phyloP scores from a whole-genome alignment of 2,888 invertebrate genomes.

The Cantharis lateralis region DNA sequence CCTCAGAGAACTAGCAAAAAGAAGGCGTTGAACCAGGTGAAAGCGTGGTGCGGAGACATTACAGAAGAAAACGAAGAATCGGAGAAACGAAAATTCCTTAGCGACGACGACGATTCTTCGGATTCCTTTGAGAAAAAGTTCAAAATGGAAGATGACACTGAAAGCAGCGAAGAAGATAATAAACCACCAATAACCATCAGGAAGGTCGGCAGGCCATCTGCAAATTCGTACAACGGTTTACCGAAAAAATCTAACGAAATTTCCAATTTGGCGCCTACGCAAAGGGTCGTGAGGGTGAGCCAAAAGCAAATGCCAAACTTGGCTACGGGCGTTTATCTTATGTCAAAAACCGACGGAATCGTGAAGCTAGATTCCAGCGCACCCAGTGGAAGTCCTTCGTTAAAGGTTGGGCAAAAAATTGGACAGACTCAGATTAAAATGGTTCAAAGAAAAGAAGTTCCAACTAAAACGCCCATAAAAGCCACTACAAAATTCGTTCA shows the following conservation, averaged over 20 bases:
- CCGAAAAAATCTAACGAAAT: slow-evolving; percentile 44
- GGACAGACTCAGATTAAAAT: slow-evolving; percentile 58
- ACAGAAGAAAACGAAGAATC: slow-evolving; percentile 57
- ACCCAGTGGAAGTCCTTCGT: slow-evolving; percentile 52
- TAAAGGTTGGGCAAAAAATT: slow-evolving; percentile 59
- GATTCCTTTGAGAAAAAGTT: slow-evolving; percentile 52
- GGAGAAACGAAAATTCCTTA: slow-evolving; percentile 37
- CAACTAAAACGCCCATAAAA: background rate
- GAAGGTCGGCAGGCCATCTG: slow-evolving; percentile 27
- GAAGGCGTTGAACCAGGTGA: slow-evolving; percentile 81
- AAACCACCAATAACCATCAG: slow-evolving; percentile 32
- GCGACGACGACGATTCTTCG: slow-evolving; percentile 47
- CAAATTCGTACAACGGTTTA: slow-evolving; percentile 39
- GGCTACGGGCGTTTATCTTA: slow-evolving; percentile 71
- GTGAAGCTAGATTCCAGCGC: slow-evolving; percentile 68
- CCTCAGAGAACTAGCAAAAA: slow-evolving; percentile 79
- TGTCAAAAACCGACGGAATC: slow-evolving; percentile 77
- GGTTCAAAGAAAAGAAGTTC: slow-evolving; percentile 43
- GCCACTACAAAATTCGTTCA: background rate
- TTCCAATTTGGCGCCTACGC: slow-evolving; percentile 59
- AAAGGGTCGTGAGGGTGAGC: slow-evolving; percentile 75
- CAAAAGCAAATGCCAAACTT: slow-evolving; percentile 71
- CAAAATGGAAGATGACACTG: slow-evolving; percentile 49
- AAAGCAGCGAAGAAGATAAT: slow-evolving; percentile 41
- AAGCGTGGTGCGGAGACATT: slow-evolving; percentile 79